Conservation (phyloP, 2,113 vertebrate species). For the Emydura subglobosa region DNA sequence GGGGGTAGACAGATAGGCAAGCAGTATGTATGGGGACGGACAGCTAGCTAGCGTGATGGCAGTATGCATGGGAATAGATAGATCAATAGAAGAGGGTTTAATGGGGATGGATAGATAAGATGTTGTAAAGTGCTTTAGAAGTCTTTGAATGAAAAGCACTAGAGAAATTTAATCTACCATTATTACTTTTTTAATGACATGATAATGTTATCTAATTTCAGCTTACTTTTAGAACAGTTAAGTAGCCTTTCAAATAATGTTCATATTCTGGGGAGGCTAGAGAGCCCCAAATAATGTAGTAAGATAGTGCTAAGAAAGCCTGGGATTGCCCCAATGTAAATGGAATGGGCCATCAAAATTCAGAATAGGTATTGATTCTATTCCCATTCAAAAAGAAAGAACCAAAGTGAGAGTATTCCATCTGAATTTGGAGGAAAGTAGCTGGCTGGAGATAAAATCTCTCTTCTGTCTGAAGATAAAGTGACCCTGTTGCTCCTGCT, state of each 20-base stretch:
- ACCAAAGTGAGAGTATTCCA: not conserved
- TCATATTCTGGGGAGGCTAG: not conserved
- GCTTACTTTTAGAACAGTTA: not conserved
- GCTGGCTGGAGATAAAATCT: not conserved
- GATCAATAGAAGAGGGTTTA: not conserved
- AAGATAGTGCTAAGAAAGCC: not conserved
- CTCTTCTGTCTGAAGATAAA: not conserved
- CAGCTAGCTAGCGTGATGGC: not conserved
- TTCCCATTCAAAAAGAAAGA: not conserved
- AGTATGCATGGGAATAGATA: not conserved
- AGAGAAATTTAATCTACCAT: not conserved
- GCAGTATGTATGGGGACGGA: not conserved
- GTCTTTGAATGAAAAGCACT: not conserved
- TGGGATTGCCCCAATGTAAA: not conserved
- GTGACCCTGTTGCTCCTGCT: not conserved
- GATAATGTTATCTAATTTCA: not conserved
- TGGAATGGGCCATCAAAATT: not conserved
- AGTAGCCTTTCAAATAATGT: not conserved
- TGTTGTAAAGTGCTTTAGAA: not conserved
- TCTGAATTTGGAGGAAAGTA: not conserved
- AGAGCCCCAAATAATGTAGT: not conserved
- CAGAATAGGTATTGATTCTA: not conserved
- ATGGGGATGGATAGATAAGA: not conserved
- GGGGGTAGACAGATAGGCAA: not conserved
- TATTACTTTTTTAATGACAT: not conserved